A percentile compares a stretch with the other conserved stretches of the same genome.
phyloP scores from a whole-genome alignment of 1,140 invertebrate species.

The Trinorchestia longiramus region DNA sequence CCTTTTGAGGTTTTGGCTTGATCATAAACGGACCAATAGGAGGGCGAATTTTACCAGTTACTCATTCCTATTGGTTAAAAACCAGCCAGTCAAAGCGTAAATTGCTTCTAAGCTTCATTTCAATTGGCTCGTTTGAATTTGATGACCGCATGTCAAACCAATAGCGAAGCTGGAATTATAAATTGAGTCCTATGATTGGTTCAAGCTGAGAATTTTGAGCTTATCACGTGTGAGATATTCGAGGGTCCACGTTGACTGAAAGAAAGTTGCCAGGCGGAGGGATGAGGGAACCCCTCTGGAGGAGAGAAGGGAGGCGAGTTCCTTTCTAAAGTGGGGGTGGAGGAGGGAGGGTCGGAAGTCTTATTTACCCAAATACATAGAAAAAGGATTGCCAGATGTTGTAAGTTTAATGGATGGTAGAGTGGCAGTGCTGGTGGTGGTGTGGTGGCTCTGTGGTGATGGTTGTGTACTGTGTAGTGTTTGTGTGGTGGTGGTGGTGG shows the following conservation, averaged over 20 bases:
- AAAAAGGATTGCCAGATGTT: conserved; percentile 47
- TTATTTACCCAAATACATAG: conserved; percentile 48
- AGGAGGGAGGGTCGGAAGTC: neutral
- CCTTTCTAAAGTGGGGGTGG: neutral
- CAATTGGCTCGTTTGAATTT: neutral
- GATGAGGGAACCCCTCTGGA: neutral
- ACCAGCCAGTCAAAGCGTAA: neutral
- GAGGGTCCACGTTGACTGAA: neutral
- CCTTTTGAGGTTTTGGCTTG: neutral
- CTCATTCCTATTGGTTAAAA: neutral
- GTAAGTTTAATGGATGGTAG: conserved; percentile 36
- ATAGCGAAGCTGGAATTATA: neutral
- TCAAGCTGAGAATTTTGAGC: neutral
- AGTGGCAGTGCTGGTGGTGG: conserved; percentile 14
- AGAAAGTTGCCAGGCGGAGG: neutral
- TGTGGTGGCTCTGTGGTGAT: neutral
- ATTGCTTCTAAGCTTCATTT: neutral
- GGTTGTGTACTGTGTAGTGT: neutral
- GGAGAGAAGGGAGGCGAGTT: neutral
- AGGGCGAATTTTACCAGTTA: neutral
- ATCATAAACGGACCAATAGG: neutral
- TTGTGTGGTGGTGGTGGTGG: neutral
- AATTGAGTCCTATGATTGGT: conserved; percentile 20
- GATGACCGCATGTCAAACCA: neutral
- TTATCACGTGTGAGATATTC: neutral